Evolutionary conservation across 2,113 vertebrate genomes (phyloP).

Genomic region (Pelvicachromis taeniatus): DNA sequence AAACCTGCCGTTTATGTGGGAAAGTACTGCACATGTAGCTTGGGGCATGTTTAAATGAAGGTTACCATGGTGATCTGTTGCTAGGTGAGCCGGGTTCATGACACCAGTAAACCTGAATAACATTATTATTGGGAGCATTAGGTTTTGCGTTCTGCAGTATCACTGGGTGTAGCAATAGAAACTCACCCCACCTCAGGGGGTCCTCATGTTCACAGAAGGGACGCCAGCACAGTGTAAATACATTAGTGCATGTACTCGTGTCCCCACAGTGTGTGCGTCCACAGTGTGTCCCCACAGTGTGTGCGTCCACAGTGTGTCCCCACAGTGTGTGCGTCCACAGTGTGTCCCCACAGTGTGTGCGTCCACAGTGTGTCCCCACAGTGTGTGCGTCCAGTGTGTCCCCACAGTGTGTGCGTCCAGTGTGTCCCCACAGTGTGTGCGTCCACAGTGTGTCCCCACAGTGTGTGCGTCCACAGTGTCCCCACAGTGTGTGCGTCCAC

Average conservation of each 20-base stretch:
- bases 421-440: neutral
- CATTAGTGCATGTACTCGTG: neutral
- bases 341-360: neutral
- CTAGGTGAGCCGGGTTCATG: neutral
- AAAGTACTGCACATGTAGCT: fast-evolving
- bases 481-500: neutral
- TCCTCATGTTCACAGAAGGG: neutral
- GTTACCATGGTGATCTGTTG: neutral
- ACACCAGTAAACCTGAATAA: neutral
- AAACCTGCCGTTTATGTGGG: neutral
- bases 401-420: neutral
- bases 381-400: neutral
- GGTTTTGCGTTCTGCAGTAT: neutral
- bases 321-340: too few species aligned
- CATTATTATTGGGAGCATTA: neutral
- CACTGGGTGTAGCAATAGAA: neutral
- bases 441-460: neutral
- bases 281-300: neutral
- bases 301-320: too few species aligned
- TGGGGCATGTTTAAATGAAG: neutral
- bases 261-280: neutral
- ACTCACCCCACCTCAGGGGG: neutral
- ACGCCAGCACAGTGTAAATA: neutral
- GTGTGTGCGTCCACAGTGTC: neutral
- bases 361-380: neutral